Conservation (phyloP, 2,113 vertebrate genomes). For the Myanophis thanlyinensis region DNA sequence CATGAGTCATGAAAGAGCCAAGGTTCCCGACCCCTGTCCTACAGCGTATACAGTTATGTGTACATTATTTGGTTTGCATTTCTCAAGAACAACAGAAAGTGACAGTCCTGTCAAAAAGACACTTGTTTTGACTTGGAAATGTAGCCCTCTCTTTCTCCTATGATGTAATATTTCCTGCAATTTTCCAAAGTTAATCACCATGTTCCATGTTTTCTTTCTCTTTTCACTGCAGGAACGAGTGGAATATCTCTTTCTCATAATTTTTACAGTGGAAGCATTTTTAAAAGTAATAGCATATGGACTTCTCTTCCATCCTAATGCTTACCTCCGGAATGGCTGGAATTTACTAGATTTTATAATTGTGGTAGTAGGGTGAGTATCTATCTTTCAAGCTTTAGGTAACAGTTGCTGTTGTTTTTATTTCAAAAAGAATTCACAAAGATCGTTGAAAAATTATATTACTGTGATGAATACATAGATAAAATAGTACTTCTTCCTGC, state of each 20-base stretch:
- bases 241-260: constrained; percentile 99
- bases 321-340: constrained; percentile 99
- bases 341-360: constrained; percentile 99
- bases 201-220: constrained; percentile 53
- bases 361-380: constrained; percentile 97
- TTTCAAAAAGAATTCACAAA: not conserved
- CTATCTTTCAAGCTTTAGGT: not conserved
- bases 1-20: too few relatives aligned
- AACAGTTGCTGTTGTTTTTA: not conserved
- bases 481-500: not conserved
- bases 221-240: constrained; percentile 88
- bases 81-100: not conserved
- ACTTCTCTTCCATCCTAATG: constrained; percentile 98
- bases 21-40: too few relatives aligned
- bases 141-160: too few relatives aligned
- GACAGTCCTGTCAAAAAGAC: not conserved
- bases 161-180: not conserved
- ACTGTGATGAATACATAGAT: not conserved
- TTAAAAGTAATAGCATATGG: constrained; percentile 99
- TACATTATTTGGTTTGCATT: not conserved
- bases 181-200: constrained; percentile 29
- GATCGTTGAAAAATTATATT: not conserved
- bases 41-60: not conserved
- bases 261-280: constrained; percentile 99
- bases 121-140: not conserved